phyloP scores from a whole-genome alignment of 2,797 vertebrate species.

The Bryconaethiops microstoma region DNA sequence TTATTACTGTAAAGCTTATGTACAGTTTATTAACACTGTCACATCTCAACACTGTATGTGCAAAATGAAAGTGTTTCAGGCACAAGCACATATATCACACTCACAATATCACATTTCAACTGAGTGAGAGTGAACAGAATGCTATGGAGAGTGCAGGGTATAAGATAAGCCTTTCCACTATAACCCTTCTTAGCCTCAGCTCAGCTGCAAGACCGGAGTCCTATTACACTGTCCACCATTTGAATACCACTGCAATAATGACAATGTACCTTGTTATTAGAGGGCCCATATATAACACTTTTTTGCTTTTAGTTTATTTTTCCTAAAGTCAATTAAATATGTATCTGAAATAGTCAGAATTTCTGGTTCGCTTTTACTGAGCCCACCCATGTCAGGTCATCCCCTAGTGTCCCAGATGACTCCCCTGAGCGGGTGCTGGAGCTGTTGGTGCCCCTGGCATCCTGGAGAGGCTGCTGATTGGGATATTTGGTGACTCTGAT shows the following conservation, averaged over 20 bases:
- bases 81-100: neutral
- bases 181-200: conserved; percentile 1
- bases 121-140: neutral
- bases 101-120: neutral
- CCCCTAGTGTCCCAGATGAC: too few species aligned
- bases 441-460: too few species aligned
- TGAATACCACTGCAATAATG: neutral
- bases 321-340: neutral
- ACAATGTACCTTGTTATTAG: neutral
- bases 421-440: too few species aligned
- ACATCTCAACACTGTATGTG: neutral
- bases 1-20: neutral
- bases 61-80: neutral
- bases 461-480: too few species aligned
- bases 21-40: neutral
- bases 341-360: neutral
- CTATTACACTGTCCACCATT: neutral
- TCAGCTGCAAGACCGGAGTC: neutral
- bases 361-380: too few species aligned
- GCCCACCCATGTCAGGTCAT: too few species aligned
- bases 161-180: neutral
- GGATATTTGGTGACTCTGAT: too few species aligned
- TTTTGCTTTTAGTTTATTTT: too few species aligned
- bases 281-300: neutral
- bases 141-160: neutral